Evolutionary conservation across 2,797 vertebrate species (phyloP), one percentile per base, ranked within the genome.

Genomic region (Balearica regulorum): DNA sequence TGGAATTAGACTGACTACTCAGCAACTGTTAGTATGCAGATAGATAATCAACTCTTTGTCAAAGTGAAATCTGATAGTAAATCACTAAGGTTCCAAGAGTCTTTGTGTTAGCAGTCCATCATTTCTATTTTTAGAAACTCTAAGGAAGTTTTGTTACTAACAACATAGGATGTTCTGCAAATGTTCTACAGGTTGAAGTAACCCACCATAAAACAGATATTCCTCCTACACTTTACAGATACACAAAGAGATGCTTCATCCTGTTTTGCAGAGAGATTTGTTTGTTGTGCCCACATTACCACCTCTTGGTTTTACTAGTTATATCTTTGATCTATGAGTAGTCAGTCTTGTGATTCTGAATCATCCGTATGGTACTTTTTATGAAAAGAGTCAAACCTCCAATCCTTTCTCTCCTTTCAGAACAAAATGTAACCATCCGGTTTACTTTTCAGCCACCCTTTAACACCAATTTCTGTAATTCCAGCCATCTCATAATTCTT

Each of bases 81-180:
- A 81, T 65, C 71, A 15, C 53, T 78, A 44, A 31, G 33, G 39
- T 71, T 93, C 20, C 44, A 51, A 62, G 35, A 70, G 35, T 64
- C 54, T 22, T 68, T 33, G 11, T 76, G 33, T 70, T 80, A 64
- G 73, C 31, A 72, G 91, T 25, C n/a, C 33, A 69, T 51, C 11
- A 51, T 46, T 76, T 92, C 24, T 93, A 33, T 62, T 88, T 94
- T 88, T 83, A 90, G 87, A 94, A 93, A 79, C 43, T n/a, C 49
- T 66, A 54, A 86, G 93, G 82, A 95, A 90, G 89, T 72, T 89
- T 83, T 96, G 90, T 93, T 96, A 83, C 72, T 89, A 92, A 72
- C 89, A 94, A 87, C 87, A 89, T 53, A 95, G 87, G 87, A 83
- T 78, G 57, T 92, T 87, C 20, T 81, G 35, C 39, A 89, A 91